Evolutionary conservation across 2,113 vertebrate species (phyloP).

Genomic region (Rhinolophus sinicus): DNA sequence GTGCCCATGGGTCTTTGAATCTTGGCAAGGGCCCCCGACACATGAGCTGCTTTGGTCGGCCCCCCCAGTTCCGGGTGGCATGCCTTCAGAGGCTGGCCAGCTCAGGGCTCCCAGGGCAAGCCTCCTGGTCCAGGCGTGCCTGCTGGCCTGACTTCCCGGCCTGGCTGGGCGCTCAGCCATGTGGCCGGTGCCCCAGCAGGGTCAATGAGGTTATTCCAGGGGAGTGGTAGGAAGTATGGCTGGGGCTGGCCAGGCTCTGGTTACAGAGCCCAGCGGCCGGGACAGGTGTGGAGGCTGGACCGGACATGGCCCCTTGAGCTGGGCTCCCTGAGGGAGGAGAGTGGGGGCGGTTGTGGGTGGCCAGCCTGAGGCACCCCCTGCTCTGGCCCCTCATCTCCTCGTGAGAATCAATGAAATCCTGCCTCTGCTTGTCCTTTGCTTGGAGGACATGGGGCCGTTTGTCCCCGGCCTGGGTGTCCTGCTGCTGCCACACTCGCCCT

Average conservation of each 20-base stretch:
- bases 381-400: not conserved
- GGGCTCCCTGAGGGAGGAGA: not conserved
- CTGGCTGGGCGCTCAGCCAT: not conserved
- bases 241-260: not conserved
- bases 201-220: not conserved
- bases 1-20: fast-evolving
- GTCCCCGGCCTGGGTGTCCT: fast-evolving
- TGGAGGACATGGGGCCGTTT: fast-evolving
- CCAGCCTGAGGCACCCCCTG: too few relatives aligned
- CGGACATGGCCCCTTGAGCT: not conserved
- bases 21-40: fast-evolving
- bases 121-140: not conserved
- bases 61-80: fast-evolving
- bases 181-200: not conserved
- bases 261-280: not conserved
- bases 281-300: slow-evolving; percentile 49
- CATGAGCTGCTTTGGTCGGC: not conserved
- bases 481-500: fast-evolving
- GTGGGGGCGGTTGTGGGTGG: not conserved
- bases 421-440: not conserved
- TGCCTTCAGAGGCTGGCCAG: not conserved
- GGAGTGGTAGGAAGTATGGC: slow-evolving; percentile 14
- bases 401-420: not conserved
- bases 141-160: not conserved
- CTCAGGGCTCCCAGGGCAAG: not conserved